These are phyloP conservation scores for Australoheros scitulus DNA, from an alignment of 2,113 vertebrate species.

Conservation along the genomic window DNA sequence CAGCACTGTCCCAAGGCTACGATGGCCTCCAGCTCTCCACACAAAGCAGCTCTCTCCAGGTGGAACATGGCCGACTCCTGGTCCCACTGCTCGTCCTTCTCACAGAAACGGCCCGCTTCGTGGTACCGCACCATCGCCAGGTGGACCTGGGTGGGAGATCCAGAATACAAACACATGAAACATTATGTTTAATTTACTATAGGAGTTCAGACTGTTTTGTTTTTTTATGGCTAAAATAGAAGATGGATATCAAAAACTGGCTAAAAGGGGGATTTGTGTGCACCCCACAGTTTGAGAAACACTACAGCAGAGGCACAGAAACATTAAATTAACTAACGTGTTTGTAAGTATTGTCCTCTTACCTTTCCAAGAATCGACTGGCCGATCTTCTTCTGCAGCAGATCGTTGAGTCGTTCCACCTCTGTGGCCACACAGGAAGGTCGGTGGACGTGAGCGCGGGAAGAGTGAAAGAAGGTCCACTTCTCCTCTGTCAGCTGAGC, in stretches of 20 bases:
- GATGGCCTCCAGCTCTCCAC: conserved; percentile 96
- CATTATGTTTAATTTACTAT: not conserved
- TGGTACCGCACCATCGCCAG: conserved; percentile 96
- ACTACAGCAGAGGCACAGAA: not conserved
- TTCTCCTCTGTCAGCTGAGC: conserved; percentile 89
- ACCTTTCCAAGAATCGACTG: conserved; percentile 97
- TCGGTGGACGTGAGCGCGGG: conserved; percentile 89
- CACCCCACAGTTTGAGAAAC: no score
- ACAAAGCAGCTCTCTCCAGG: conserved; percentile 89
- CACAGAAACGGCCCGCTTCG: conserved; percentile 91
- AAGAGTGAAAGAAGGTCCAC: conserved; percentile 91
- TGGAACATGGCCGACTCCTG: conserved; percentile 89
- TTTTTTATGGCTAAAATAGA: rapidly evolving
- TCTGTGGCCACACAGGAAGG: conserved; percentile 91
- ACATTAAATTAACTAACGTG: not conserved
- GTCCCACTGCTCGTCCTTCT: conserved; percentile 91
- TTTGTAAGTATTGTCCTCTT: not conserved
- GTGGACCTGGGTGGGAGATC: conserved; percentile 85
- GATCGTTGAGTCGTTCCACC: conserved; percentile 87
- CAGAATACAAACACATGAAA: not conserved
- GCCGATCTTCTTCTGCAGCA: conserved; percentile 91
- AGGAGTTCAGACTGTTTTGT: not conserved
- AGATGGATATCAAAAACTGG: not conserved
- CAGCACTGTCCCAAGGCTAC: conserved; percentile 89
- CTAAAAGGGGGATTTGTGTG: no score